Evolutionary conservation across 2,113 vertebrate genomes (phyloP), one percentile per base, ranked within the genome.

Genomic region (Hippotragus niger): DNA sequence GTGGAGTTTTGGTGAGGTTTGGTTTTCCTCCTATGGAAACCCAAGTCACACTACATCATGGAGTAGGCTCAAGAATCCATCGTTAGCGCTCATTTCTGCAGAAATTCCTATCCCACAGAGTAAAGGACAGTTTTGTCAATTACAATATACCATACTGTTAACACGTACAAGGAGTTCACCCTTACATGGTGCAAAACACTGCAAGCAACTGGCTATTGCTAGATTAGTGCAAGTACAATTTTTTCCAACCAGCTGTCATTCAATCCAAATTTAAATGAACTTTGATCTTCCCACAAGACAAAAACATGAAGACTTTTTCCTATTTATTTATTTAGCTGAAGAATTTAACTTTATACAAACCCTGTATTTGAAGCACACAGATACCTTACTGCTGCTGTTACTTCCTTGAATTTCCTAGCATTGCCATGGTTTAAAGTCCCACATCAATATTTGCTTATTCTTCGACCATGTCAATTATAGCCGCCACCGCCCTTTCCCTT

Each of bases 211-310:
- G 14, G 40, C 4, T 43, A 8, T 27, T 91, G 43, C 88, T 57
- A 86, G 10, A 92, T 50, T 5, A 81, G 5, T 31, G 12, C 31
- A 53, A 87, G 10, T 11, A 40, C 21, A 40, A 23, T 33, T 67
- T 94, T 50, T 67, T 55, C 83, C 95, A 88, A 81, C 7, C 36
- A 90, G 23, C 10, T 67, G 13, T 83, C 90, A 88, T 80, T 74
- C 71, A 82, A 83, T 11, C n/a, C 78, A 78, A 91, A 82, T 67
- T 94, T 91, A 96, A 93, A 95, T 60, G n/a, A 92, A 82, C n/a
- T 58, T n/a, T 81, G 71, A 76, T 82, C 47, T 71, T 88, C 47
- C 62, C 58, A 84, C 7, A 83, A 21, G 5, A 36, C 19, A 95
- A 52, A 45, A 86, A 90, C 29, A 71, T 7, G 7, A 87, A 86